These are phyloP conservation scores for Nectonema munidae DNA, from an alignment of 2,888 invertebrate species.

Conservation along the genomic window DNA sequence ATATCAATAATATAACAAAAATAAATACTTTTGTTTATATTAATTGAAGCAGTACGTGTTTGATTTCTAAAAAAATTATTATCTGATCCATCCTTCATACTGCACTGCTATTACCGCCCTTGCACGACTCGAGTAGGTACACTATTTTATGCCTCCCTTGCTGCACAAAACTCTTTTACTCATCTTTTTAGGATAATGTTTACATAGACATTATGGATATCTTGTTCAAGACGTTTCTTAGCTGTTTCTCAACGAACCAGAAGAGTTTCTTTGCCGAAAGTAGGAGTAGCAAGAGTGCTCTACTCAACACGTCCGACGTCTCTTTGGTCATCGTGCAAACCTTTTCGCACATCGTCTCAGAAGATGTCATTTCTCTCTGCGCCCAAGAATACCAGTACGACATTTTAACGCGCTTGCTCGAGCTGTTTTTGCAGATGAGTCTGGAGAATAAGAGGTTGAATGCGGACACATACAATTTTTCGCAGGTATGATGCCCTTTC, in stretches of 20 bases:
- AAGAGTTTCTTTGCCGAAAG: too few species aligned
- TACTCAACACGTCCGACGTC: not conserved
- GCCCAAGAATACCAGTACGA: constrained; percentile 32
- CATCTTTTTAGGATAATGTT: constrained; percentile 9
- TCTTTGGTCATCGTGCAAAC: constrained; percentile 81
- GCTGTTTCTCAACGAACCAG: constrained; percentile 14
- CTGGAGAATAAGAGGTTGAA: constrained; percentile 76
- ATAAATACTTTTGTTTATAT: too few species aligned
- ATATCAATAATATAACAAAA: too few species aligned
- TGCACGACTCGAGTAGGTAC: too few species aligned
- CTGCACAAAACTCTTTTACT: not conserved
- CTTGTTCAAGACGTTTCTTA: constrained; percentile 6
- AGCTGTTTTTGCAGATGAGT: constrained; percentile 83
- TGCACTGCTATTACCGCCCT: too few species aligned
- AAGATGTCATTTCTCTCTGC: constrained; percentile 32
- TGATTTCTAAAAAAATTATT: too few species aligned
- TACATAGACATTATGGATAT: constrained; percentile 9
- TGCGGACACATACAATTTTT: too few species aligned
- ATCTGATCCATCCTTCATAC: too few species aligned
- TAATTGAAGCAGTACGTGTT: too few species aligned
- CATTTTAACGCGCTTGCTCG: constrained; percentile 37
- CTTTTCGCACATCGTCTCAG: constrained; percentile 68
- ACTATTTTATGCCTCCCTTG: not conserved
- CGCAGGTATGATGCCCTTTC: too few species aligned
- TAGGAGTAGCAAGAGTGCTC: too few species aligned